Conservation (phyloP, 2,797 vertebrate species). For the Podarcis lilfordi region DNA sequence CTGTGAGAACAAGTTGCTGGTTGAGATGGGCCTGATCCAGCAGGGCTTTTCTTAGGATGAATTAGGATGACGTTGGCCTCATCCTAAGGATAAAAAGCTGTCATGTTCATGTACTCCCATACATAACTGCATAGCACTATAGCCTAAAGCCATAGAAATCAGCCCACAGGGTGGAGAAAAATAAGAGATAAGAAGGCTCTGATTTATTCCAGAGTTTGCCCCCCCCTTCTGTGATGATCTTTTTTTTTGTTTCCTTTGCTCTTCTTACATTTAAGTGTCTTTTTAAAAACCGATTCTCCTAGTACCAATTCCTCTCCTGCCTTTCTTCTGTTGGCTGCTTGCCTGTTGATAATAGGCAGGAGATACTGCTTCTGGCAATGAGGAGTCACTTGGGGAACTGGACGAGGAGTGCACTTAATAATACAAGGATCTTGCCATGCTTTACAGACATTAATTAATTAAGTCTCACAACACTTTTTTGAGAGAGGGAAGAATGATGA, state of each 20-base stretch:
- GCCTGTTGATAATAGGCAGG: constrained; percentile 29
- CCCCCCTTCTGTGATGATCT: background rate
- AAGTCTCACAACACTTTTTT: constrained; percentile 30
- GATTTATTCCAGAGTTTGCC: background rate
- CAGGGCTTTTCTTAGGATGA: too few relatives aligned
- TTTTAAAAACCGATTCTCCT: background rate
- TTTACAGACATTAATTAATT: constrained; percentile 56
- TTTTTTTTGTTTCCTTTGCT: background rate
- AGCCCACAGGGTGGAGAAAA: background rate
- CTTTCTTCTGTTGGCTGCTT: constrained; percentile 32
- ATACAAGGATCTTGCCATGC: constrained; percentile 22
- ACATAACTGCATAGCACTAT: too few relatives aligned
- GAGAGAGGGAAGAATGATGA: constrained; percentile 30
- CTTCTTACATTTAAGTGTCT: constrained; percentile 8
- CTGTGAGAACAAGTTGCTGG: too few relatives aligned
- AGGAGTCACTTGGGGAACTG: constrained; percentile 24
- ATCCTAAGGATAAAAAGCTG: too few relatives aligned
- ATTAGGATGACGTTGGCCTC: too few relatives aligned
- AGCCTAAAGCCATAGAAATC: background rate
- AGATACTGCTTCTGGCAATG: constrained; percentile 36
- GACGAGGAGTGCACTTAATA: constrained; percentile 32
- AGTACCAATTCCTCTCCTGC: background rate
- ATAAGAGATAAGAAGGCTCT: background rate
- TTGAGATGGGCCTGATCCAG: too few relatives aligned
- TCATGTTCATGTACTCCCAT: too few relatives aligned